These are phyloP conservation scores for Auanema freiburgensis DNA, from an alignment of 2,888 invertebrate genomes.

Conservation along the genomic window DNA sequence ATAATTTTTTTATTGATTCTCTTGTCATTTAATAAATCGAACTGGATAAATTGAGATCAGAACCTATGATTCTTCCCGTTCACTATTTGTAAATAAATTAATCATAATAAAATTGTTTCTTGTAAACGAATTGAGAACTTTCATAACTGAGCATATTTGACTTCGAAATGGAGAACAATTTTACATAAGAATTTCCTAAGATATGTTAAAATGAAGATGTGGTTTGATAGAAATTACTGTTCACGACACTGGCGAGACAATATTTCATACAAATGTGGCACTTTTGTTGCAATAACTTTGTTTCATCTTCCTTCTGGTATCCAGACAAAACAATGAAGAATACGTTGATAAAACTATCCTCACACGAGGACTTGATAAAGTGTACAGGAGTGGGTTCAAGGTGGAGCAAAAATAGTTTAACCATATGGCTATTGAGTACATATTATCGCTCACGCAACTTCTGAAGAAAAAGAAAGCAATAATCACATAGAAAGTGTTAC, in stretches of 20 bases:
- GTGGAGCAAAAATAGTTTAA: constrained; percentile 55
- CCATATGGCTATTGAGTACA: constrained; percentile 50
- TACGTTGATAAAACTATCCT: constrained; percentile 12
- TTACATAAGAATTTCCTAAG: no score
- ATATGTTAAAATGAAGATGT: no score
- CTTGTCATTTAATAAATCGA: background rate
- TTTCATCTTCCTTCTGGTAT: constrained; percentile 16
- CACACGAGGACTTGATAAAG: constrained; percentile 49
- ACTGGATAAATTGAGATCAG: no score
- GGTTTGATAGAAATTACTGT: no score
- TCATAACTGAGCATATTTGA: no score
- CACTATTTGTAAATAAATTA: background rate
- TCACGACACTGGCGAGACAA: no score
- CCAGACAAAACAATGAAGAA: constrained; percentile 8
- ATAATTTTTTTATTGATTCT: background rate
- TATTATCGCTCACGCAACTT: constrained; percentile 33
- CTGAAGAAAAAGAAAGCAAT: constrained; percentile 18
- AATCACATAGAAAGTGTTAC: background rate
- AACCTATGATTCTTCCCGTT: no score
- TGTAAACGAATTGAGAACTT: no score
- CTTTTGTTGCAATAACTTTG: constrained; percentile 11
- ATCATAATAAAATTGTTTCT: background rate
- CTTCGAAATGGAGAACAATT: no score
- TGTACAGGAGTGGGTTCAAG: constrained; percentile 58
- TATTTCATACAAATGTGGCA: constrained; percentile 13